These are phyloP conservation scores for Charina bottae DNA, from an alignment of 2,113 vertebrate species.

Conservation along the genomic window DNA sequence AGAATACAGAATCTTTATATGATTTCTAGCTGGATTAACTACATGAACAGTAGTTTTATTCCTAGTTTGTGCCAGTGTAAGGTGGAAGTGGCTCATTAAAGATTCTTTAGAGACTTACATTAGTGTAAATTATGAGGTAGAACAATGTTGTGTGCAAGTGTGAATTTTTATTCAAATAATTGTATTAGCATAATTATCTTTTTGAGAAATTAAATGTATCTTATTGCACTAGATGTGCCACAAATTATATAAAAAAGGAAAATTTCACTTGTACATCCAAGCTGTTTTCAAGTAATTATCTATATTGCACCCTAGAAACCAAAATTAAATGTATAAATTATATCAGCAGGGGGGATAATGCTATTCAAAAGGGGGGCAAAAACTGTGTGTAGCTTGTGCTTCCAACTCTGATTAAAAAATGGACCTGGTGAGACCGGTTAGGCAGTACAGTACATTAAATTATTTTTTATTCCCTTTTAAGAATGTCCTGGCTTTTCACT, in stretches of 20 bases:
- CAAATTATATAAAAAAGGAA: constrained; percentile 73
- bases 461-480: constrained; percentile 21
- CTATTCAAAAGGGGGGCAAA: constrained; percentile 56
- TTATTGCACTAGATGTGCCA: constrained; percentile 76
- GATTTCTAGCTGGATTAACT: not conserved
- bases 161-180: constrained; percentile 79
- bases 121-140: constrained; percentile 74
- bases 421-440: constrained; percentile 42
- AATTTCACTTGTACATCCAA: constrained; percentile 71
- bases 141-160: constrained; percentile 66
- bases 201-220: constrained; percentile 77
- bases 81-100: constrained; percentile 63
- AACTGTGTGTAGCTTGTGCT: constrained; percentile 40
- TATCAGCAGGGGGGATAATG: constrained; percentile 72
- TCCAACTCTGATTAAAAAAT: constrained; percentile 51
- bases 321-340: constrained; percentile 83
- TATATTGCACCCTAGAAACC: constrained; percentile 71
- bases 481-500: constrained; percentile 23
- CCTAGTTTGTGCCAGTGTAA: constrained; percentile 23
- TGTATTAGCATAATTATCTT: constrained; percentile 80
- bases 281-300: constrained; percentile 74
- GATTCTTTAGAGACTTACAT: constrained; percentile 67
- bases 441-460: constrained; percentile 47
- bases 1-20: not conserved
- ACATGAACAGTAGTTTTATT: constrained; percentile 5